phyloP scores from a whole-genome alignment of 2,888 invertebrate species.

The Lasioglossum zephyrum region DNA sequence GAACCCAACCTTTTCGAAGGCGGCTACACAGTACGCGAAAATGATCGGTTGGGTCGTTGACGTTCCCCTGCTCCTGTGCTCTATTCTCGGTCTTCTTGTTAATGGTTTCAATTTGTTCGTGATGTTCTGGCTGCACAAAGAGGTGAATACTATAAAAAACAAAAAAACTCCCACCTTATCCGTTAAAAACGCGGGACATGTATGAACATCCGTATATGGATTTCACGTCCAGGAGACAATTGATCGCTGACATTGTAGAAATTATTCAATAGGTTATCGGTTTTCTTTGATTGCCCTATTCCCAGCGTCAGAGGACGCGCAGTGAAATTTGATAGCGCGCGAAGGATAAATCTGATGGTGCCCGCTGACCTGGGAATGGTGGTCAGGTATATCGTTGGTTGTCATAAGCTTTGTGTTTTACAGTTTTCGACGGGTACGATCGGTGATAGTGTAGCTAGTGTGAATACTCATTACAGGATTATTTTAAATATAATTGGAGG shows the following conservation, averaged over 20 bases:
- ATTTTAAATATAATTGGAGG: too few species aligned
- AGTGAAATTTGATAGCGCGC: constrained; percentile 22
- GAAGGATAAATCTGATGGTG: too few species aligned
- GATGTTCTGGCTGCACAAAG: constrained; percentile 87
- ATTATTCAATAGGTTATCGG: constrained; percentile 50
- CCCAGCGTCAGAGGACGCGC: constrained; percentile 1
- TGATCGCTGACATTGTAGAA: constrained; percentile 28
- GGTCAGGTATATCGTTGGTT: too few species aligned
- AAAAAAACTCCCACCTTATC: neutral
- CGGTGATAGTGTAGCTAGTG: too few species aligned
- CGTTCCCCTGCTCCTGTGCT: constrained; percentile 89
- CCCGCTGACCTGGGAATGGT: too few species aligned
- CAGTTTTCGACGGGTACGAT: too few species aligned
- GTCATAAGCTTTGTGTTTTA: too few species aligned
- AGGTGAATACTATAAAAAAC: constrained; percentile 69
- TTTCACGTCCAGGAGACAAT: constrained; percentile 24
- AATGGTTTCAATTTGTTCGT: constrained; percentile 91
- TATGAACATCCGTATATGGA: neutral
- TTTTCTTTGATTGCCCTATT: constrained; percentile 27
- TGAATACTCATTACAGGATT: too few species aligned
- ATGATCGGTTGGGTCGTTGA: constrained; percentile 89
- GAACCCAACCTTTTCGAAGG: constrained; percentile 39
- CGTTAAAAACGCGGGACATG: neutral
- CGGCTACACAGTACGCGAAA: constrained; percentile 62
- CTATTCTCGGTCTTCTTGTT: constrained; percentile 89